Percentiles rank a stretch among this genome's conserved stretches.
Conservation (phyloP, 1,140 invertebrate genomes). For the Myzus persicae region DNA sequence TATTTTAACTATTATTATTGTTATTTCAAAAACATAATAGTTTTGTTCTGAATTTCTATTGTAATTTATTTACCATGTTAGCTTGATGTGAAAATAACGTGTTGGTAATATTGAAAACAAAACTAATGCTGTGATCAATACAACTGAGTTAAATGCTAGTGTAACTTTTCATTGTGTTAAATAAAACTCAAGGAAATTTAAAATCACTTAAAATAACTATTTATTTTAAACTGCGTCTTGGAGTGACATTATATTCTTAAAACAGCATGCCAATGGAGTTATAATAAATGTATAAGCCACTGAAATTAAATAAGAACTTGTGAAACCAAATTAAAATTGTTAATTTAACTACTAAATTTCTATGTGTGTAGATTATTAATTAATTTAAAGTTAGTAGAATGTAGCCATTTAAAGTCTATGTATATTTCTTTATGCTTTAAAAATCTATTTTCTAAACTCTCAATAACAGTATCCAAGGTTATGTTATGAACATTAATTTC, state of each 20-base stretch:
- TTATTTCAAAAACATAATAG: background rate
- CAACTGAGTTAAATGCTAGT: too few relatives aligned
- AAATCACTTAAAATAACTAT: too few relatives aligned
- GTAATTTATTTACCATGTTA: conserved; percentile 4
- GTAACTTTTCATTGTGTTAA: too few relatives aligned
- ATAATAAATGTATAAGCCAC: background rate
- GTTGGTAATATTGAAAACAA: background rate
- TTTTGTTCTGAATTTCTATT: conserved; percentile 7
- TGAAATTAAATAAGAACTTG: conserved; percentile 2
- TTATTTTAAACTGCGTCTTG: background rate
- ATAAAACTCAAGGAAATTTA: too few relatives aligned
- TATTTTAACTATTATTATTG: conserved; percentile 22
- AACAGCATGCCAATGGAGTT: background rate
- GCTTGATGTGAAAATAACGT: background rate
- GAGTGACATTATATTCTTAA: background rate
- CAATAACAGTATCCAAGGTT: conserved; percentile 36
- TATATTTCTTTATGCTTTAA: conserved; percentile 45
- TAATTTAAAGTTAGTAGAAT: background rate
- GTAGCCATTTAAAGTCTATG: background rate
- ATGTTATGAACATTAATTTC: conserved; percentile 36
- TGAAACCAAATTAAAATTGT: background rate
- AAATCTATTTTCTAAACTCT: conserved; percentile 36
- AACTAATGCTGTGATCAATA: too few relatives aligned
- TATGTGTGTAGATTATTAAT: background rate
- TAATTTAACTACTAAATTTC: conserved; percentile 13